Conservation (phyloP, 2,113 vertebrate genomes). For the Lamprotornis superbus region DNA sequence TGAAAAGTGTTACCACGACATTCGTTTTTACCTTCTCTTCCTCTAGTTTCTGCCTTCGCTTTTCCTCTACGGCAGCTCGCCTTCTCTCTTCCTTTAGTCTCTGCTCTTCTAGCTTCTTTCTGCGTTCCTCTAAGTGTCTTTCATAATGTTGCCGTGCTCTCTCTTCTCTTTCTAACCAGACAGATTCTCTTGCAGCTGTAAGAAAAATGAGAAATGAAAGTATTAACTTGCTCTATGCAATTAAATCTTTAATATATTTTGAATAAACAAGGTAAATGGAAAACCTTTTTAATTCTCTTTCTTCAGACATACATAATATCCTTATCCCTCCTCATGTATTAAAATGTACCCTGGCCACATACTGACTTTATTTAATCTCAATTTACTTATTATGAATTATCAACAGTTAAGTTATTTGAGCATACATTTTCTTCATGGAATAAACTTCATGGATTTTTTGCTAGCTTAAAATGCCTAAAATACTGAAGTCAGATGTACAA, state of each 20-base stretch:
- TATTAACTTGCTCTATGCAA: background rate
- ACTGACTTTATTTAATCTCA: background rate
- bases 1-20: background rate
- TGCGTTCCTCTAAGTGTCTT: conserved; percentile 88
- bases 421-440: background rate
- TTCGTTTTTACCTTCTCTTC: conserved; percentile 84
- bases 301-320: background rate
- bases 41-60: conserved; percentile 86
- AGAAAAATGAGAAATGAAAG: background rate
- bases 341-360: background rate
- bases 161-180: conserved; percentile 89
- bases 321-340: background rate
- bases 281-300: background rate
- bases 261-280: background rate
- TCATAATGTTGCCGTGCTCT: conserved; percentile 89
- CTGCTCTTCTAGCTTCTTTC: conserved; percentile 88
- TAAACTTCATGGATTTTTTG: background rate
- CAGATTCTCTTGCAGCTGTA: conserved; percentile 83
- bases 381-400: background rate
- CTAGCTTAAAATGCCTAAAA: background rate
- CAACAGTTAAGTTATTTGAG: background rate
- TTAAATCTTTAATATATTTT: background rate
- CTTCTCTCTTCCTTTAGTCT: conserved; percentile 87
- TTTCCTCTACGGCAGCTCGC: conserved; percentile 89
- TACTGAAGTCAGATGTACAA: background rate